Evolutionary conservation across 37 sponge, comb jelly and placozoan genomes (phyloP).

Genomic region (Theonella swinhoei): DNA sequence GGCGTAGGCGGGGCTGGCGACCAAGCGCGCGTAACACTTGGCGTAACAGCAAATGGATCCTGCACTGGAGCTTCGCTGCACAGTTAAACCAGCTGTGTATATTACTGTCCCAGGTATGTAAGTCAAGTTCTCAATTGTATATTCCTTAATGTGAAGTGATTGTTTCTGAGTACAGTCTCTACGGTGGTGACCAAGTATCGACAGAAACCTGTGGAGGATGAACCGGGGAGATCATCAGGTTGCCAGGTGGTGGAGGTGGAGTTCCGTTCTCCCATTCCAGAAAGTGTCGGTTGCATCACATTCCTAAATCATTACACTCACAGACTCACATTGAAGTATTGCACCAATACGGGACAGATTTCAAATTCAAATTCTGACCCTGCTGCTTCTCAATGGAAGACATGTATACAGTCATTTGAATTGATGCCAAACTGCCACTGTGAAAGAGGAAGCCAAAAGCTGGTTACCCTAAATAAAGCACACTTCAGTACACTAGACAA

Average conservation of each 20-base stretch:
- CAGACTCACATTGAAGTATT: conserved; percentile 6
- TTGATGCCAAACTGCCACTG: conserved; percentile 34
- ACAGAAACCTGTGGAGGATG: no score
- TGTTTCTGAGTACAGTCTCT: no score
- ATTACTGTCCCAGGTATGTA: background rate
- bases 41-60: background rate
- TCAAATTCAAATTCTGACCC: background rate
- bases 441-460: conserved; percentile 9
- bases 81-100: conserved; percentile 2
- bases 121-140: no score
- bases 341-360: background rate
- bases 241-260: conserved; percentile 33
- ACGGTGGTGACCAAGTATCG: no score
- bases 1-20: background rate
- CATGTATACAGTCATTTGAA: background rate
- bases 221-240: background rate
- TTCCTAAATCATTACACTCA: conserved; percentile 48
- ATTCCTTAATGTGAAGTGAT: no score
- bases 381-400: background rate
- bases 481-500: background rate
- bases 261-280: background rate
- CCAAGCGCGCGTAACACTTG: background rate
- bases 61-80: background rate
- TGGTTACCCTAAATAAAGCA: background rate
- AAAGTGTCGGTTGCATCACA: background rate